phyloP scores from a whole-genome alignment of 2,113 vertebrate genomes.

The Podocnemis expansa region DNA sequence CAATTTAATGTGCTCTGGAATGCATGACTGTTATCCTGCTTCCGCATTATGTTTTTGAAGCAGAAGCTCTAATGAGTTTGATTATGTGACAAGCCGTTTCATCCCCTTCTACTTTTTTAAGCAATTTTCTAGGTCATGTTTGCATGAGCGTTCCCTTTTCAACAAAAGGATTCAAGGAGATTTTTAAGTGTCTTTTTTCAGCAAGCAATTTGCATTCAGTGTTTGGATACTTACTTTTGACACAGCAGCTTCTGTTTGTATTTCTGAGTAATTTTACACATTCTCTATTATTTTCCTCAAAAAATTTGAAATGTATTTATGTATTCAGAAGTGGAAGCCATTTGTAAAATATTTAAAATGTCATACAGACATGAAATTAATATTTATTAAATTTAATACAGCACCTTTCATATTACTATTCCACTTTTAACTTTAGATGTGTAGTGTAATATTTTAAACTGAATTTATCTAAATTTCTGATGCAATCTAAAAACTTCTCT shows the following conservation, averaged over 20 bases:
- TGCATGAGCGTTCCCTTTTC: conserved; percentile 25
- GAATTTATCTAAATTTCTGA: not conserved
- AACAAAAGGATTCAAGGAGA: not conserved
- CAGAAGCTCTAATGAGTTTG: conserved; percentile 60
- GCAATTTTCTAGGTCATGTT: conserved; percentile 57
- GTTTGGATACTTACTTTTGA: conserved; percentile 35
- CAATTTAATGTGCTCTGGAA: not conserved
- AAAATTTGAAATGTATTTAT: conserved; percentile 56
- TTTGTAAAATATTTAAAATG: conserved; percentile 32
- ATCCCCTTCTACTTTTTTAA: not conserved
- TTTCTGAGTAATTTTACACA: conserved; percentile 22
- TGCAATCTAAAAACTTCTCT: not conserved
- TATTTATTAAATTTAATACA: not conserved
- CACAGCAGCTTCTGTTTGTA: not conserved
- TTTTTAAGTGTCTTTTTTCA: conserved; percentile 36
- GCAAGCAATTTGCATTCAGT: conserved; percentile 43
- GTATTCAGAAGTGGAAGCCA: not conserved
- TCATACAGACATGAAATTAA: not conserved
- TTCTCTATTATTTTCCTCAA: not conserved
- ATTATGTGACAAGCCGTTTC: conserved; percentile 60
- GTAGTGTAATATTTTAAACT: not conserved
- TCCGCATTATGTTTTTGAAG: conserved; percentile 55
- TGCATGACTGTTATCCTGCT: conserved; percentile 22
- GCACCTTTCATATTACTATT: not conserved
- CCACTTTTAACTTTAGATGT: conserved; percentile 6